Base-by-base conservation (phyloP, 2,797 vertebrate species). In the Bothrops alternatus region DNA sequence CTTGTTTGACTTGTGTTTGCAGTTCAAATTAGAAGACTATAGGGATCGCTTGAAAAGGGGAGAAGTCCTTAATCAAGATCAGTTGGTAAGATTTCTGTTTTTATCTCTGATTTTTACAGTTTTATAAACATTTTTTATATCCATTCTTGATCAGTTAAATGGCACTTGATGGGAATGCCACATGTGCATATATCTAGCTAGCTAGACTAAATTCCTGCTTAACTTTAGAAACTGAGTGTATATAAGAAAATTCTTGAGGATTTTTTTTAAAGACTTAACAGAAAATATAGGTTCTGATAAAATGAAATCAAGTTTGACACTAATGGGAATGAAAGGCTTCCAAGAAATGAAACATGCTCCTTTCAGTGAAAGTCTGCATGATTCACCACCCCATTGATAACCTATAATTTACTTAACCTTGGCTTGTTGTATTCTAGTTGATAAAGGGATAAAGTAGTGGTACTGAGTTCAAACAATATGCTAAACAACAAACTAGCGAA, bases 11-110 rank as follows among this genome's bases (percentile, higher is more conserved):
- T 1, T 91, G 93, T 95, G 90, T 95, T 93, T 94, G 18, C 94
- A 99, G 99, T 97, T 99, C 60, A 99, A 99, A 97, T 96, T 99
- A 65, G 98, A 99, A 95, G 98, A 99, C 94, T 99, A 99, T 93
- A 98, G 97, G 96, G 98, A 97, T 96, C 98, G 98, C 78, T 95
- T 99, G 96, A 97, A 97, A 92, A 98, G 95, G 37, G 99, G 99
- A 6, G 98, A 98, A 50, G 93, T 89, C 1, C 98, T 99, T 16
- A 99, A 99, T 97, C 97, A 97, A 95, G 99, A 99, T 95, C 99
- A 99, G 93, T 96, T 98, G 98, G 99, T 99, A 97, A 97, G 98
- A 60, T 94, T 93, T 73, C 56, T 93, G 37, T 60, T 87, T 12
- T 65, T 92, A 32, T 63, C 25, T 3, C 65, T 92, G 18, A 86